Conservation (phyloP, 1,140 invertebrate species). For the Lepidurus couesii region DNA sequence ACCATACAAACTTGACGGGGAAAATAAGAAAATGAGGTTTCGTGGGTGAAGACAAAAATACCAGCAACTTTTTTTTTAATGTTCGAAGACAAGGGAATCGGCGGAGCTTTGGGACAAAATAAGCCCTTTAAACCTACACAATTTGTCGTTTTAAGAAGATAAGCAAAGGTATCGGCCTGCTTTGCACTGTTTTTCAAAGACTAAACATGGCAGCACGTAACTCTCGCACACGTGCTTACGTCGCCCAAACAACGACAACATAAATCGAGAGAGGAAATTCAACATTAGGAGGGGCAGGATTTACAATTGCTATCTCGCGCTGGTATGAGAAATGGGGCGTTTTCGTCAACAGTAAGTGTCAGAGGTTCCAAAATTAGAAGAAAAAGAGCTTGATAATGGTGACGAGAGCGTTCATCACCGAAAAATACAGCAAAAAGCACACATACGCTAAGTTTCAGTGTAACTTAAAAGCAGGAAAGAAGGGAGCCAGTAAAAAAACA, state of each 20-base stretch:
- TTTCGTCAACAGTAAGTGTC: background rate
- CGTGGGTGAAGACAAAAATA: background rate
- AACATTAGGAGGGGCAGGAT: background rate
- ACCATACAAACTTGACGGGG: background rate
- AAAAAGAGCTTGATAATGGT: background rate
- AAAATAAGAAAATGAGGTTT: background rate
- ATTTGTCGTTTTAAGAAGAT: background rate
- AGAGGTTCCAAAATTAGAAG: background rate
- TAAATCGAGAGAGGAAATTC: background rate
- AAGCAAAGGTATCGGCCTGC: background rate
- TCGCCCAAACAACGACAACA: background rate
- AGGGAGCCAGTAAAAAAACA: background rate
- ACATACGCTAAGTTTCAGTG: constrained; percentile 10
- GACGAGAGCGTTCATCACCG: background rate
- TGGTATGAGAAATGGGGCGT: background rate
- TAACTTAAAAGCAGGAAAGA: background rate
- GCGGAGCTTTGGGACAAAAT: background rate
- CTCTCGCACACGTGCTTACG: background rate
- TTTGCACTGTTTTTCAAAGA: background rate
- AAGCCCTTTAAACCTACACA: background rate
- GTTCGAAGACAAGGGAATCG: background rate
- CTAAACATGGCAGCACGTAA: background rate
- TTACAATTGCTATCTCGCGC: background rate
- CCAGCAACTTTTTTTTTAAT: background rate
- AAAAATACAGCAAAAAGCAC: background rate